These are phyloP conservation scores for Philopotamus ludificatus DNA, from an alignment of 1,140 invertebrate species.

Conservation along the genomic window DNA sequence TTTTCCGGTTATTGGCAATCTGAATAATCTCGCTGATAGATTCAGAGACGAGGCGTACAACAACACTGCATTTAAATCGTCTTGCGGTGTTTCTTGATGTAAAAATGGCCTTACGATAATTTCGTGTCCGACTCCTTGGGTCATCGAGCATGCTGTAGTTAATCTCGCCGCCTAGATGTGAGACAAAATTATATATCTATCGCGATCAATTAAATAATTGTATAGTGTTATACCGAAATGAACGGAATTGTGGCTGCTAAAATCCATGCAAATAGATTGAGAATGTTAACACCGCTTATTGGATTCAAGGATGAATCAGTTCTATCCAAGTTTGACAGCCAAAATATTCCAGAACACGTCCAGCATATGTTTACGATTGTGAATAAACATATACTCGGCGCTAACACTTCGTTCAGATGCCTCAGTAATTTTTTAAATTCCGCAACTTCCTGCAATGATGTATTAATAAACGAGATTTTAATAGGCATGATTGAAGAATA, in stretches of 20 bases:
- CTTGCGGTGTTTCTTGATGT: slow-evolving; percentile 70
- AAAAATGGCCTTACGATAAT: slow-evolving; percentile 74
- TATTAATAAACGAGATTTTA: too few species aligned
- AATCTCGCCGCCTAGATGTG: slow-evolving; percentile 69
- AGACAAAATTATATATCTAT: slow-evolving; percentile 17
- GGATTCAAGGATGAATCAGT: slow-evolving; percentile 57
- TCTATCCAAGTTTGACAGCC: slow-evolving; percentile 63
- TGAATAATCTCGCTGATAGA: slow-evolving; percentile 70
- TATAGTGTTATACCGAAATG: slow-evolving; percentile 61
- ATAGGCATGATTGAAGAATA: not conserved
- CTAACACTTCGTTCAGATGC: slow-evolving; percentile 72
- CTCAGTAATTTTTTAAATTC: slow-evolving; percentile 73
- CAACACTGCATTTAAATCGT: slow-evolving; percentile 74
- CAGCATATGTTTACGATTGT: slow-evolving; percentile 72
- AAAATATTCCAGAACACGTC: slow-evolving; percentile 65
- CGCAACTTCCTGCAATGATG: slow-evolving; percentile 62
- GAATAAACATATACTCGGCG: slow-evolving; percentile 71
- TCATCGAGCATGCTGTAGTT: slow-evolving; percentile 68
- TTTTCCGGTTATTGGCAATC: slow-evolving; percentile 67
- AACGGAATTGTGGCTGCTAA: slow-evolving; percentile 68
- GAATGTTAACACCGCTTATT: slow-evolving; percentile 59
- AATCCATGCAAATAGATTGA: slow-evolving; percentile 69
- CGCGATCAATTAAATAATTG: too few species aligned
- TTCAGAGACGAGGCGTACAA: slow-evolving; percentile 72
- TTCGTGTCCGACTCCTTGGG: slow-evolving; percentile 72